These are phyloP conservation scores for Morone chrysops DNA, from an alignment of 2,113 vertebrate genomes.

Conservation along the genomic window DNA sequence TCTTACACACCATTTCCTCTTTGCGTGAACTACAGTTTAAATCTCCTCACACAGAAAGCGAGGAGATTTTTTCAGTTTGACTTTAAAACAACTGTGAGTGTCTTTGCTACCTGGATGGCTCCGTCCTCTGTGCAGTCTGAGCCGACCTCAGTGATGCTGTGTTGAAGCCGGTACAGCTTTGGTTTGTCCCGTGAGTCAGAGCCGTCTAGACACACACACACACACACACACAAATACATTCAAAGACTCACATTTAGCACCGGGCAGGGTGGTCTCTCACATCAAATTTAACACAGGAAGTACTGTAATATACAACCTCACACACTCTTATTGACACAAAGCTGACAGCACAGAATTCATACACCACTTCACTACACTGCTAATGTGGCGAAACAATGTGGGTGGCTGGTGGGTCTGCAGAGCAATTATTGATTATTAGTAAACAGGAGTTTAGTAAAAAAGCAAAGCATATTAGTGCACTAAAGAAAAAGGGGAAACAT, in stretches of 20 bases:
- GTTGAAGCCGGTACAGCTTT: constrained; percentile 97
- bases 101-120: constrained; percentile 91
- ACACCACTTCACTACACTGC: neutral
- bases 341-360: neutral
- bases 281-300: neutral
- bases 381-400: constrained; percentile 13
- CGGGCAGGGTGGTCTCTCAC: neutral
- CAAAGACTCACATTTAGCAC: constrained; percentile 25
- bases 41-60: neutral
- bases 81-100: neutral
- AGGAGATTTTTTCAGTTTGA: neutral
- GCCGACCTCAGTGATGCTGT: constrained; percentile 97
- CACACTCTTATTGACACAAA: neutral
- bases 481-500: constrained; percentile 15
- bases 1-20: no score
- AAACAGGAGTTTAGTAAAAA: constrained; percentile 72
- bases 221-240: neutral
- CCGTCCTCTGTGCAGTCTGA: constrained; percentile 93
- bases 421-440: constrained; percentile 61
- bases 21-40: no score
- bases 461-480: constrained; percentile 68
- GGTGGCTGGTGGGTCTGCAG: constrained; percentile 15
- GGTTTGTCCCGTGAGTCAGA: constrained; percentile 98
- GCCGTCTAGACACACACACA: constrained; percentile 86
- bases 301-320: neutral